These are phyloP conservation scores for Amblyteles armatorius DNA, from an alignment of 2,888 invertebrate species.

Conservation along the genomic window DNA sequence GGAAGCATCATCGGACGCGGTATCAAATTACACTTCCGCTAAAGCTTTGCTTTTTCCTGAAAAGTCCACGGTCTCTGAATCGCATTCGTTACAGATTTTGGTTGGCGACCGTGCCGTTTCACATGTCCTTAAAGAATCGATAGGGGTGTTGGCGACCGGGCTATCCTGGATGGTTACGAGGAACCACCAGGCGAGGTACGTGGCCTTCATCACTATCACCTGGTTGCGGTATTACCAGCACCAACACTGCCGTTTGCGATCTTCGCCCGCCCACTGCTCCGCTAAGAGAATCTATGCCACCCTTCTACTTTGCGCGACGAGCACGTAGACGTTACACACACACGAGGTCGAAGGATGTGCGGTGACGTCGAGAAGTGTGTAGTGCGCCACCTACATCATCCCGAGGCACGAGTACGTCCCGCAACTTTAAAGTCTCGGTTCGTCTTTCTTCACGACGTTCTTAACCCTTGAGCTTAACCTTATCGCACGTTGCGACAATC, in stretches of 20 bases:
- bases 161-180: conserved; percentile 26
- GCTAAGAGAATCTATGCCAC: background rate
- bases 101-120: too few relatives aligned
- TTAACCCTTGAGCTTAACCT: conserved; percentile 30
- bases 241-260: conserved; percentile 5
- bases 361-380: conserved; percentile 3
- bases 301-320: conserved; percentile 22
- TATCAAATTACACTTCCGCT: too few relatives aligned
- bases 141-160: conserved; percentile 66
- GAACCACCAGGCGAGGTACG: conserved; percentile 7
- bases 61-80: too few relatives aligned
- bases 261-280: conserved; percentile 3
- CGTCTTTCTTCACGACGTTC: conserved; percentile 30
- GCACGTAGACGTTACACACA: conserved; percentile 12
- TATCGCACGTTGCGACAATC: conserved; percentile 23
- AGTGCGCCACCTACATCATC: conserved; percentile 5
- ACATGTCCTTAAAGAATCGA: conserved; percentile 77
- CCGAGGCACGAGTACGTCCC: conserved; percentile 29
- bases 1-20: too few relatives aligned
- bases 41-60: too few relatives aligned
- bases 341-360: conserved; percentile 8
- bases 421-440: conserved; percentile 36
- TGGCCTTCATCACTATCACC: background rate
- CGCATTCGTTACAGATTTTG: too few relatives aligned
- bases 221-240: background rate